Conservation (phyloP, 1,140 invertebrate species). For the Sarcophaga peregrina region DNA sequence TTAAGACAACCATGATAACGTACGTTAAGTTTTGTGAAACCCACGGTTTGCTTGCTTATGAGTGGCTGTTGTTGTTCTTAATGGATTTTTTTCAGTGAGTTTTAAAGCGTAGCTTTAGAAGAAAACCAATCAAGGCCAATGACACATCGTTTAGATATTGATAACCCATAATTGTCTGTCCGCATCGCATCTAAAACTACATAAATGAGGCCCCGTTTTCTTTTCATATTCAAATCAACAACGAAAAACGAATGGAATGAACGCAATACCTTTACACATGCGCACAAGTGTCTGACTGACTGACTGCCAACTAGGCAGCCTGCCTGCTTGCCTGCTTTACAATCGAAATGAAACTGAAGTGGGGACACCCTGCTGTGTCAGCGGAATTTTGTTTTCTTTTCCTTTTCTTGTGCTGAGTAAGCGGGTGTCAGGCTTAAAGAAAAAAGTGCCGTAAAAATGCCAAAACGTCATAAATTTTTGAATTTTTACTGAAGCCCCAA, state of each 20-base stretch:
- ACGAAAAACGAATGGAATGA: too few relatives aligned
- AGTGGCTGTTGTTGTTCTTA: constrained; percentile 3
- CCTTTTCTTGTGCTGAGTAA: background rate
- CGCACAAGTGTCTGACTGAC: too few relatives aligned
- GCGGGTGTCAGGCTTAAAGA: constrained; percentile 36
- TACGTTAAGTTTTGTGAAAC: background rate
- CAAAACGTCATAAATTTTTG: constrained; percentile 43
- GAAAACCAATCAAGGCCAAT: constrained; percentile 42
- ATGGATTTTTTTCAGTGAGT: too few relatives aligned
- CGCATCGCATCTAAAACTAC: too few relatives aligned
- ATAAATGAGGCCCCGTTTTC: too few relatives aligned
- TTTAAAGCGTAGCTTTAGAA: constrained; percentile 35
- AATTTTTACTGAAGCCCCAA: background rate
- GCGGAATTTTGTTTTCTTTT: constrained; percentile 23
- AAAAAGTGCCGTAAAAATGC: constrained; percentile 32
- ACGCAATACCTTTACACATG: too few relatives aligned
- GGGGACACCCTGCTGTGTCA: constrained; percentile 39
- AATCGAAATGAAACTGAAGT: background rate
- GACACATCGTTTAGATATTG: constrained; percentile 40
- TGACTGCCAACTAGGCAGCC: too few relatives aligned
- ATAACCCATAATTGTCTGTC: background rate
- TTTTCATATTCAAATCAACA: too few relatives aligned
- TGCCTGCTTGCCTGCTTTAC: too few relatives aligned
- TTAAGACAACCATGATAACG: too few relatives aligned
- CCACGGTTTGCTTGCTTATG: background rate